Base-by-base conservation (phyloP, 2,888 invertebrate genomes). In the Archips crataeganus region DNA sequence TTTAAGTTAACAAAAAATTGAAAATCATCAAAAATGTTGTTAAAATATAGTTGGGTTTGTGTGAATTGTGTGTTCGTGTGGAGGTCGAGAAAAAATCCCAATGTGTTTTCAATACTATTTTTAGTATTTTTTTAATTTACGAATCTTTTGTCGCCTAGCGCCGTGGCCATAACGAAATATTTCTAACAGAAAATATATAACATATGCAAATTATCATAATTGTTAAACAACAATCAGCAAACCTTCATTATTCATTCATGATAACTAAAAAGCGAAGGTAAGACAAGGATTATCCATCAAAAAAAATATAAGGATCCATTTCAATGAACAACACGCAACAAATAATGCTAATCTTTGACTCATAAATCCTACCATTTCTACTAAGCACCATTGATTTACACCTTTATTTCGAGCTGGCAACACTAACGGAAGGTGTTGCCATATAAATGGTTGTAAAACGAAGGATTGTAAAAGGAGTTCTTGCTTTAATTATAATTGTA, bases 371-470 rank as follows among this genome's bases (percentile, higher is more conserved):
- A 73, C 59, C 73, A 73, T 73, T 73, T 73, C 64, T 73, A 73
- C 73, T 73, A 73, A 73, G 68, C 73, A 73, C 63, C 39, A 49
- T 59, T 73, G 73, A 73, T 73, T 73, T 69, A 73, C 73, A 73
- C 68, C 68, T 57, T 68, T 47, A 67, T 63, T 63, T 60, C 39
- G 57, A 64, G 73, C 68, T 65, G 73, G 63, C 60, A 74, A 60
- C 65, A 36, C 13, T 13, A 49, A 45, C 68, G 74, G 70, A 74
- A 70, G 69, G 74, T 61, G 68, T 69, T 60, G 64, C 73, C 73
- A 49, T 70, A 74, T 74, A 74, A 74, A 65, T 70, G 64, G 65
- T 65, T 70, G 74, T 74, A 74, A 74, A 74, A 64, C 63, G 39
- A 60, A 69, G 73, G 73, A 70, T 73, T 69, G 74, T 72, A 61